Evolutionary conservation across 2,797 vertebrate species (phyloP).

Genomic region (Ctenosaura bakeri): DNA sequence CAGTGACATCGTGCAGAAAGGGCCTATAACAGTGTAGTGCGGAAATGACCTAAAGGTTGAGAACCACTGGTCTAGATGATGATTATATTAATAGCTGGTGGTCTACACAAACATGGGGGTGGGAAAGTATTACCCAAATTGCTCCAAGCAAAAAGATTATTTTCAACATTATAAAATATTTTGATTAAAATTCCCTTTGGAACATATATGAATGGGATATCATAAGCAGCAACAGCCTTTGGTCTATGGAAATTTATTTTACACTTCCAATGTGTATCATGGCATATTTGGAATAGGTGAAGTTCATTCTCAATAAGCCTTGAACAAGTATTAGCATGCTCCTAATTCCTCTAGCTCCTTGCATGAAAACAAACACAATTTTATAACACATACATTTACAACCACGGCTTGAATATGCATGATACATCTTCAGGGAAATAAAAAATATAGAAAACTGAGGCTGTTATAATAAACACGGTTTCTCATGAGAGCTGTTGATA

Average conservation of each 20-base stretch:
- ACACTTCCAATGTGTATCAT: background rate
- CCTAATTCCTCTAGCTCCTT: slow-evolving; percentile 6
- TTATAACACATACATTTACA: slow-evolving; percentile 14
- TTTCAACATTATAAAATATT: background rate
- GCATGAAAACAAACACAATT: slow-evolving; percentile 7
- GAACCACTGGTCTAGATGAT: background rate
- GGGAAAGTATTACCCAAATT: background rate
- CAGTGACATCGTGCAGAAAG: too few species aligned
- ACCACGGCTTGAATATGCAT: slow-evolving; percentile 14
- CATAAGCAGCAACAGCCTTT: background rate
- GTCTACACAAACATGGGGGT: too few species aligned
- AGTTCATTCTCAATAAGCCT: slow-evolving; percentile 16
- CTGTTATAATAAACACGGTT: slow-evolving; percentile 21
- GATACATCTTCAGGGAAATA: background rate
- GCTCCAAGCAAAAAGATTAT: background rate
- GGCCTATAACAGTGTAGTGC: too few species aligned
- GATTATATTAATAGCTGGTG: background rate
- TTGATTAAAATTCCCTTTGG: background rate
- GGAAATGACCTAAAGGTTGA: too few species aligned
- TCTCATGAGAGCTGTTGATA: background rate
- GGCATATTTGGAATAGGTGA: background rate
- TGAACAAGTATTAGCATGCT: background rate
- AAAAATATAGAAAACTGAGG: slow-evolving; percentile 15
- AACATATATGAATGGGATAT: background rate
- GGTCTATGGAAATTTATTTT: slow-evolving; percentile 10